Conservation (phyloP, 2,113 vertebrate species). For the Oryzias javanicus region DNA sequence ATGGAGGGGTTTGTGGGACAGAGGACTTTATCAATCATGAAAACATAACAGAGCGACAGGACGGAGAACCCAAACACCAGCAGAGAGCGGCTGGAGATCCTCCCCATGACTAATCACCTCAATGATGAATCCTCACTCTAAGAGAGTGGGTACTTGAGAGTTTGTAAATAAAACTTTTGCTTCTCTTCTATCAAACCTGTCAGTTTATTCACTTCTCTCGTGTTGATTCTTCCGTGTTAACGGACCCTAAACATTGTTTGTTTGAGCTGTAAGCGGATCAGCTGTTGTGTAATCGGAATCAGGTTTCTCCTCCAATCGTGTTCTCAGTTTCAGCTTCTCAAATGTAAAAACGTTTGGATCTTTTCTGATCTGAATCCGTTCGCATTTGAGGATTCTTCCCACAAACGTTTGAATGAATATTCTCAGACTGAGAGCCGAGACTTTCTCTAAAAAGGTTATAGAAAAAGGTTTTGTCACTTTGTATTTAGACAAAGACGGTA, state of each 20-base stretch:
- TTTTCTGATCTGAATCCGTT: no score
- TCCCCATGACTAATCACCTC: constrained; percentile 34
- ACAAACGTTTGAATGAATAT: no score
- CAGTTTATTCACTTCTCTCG: neutral
- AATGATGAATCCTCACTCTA: constrained; percentile 6
- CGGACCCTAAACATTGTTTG: no score
- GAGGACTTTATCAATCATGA: constrained; percentile 49
- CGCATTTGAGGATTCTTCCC: no score
- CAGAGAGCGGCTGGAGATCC: constrained; percentile 35
- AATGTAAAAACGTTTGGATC: no score
- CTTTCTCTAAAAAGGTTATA: no score
- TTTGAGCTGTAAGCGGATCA: neutral
- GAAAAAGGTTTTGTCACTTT: no score
- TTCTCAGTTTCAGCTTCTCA: no score
- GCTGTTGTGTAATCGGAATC: neutral
- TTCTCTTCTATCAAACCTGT: neutral
- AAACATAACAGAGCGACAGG: constrained; percentile 2
- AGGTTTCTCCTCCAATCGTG: no score
- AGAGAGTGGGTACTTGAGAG: constrained; percentile 6
- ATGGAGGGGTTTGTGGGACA: constrained; percentile 14
- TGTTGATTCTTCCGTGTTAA: neutral
- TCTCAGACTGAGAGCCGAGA: no score
- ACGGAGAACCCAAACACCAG: constrained; percentile 34
- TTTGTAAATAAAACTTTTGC: constrained; percentile 35
- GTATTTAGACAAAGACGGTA: no score